These are phyloP conservation scores for Stegana nigrithorax DNA, from an alignment of 2,888 invertebrate genomes.

Conservation along the genomic window DNA sequence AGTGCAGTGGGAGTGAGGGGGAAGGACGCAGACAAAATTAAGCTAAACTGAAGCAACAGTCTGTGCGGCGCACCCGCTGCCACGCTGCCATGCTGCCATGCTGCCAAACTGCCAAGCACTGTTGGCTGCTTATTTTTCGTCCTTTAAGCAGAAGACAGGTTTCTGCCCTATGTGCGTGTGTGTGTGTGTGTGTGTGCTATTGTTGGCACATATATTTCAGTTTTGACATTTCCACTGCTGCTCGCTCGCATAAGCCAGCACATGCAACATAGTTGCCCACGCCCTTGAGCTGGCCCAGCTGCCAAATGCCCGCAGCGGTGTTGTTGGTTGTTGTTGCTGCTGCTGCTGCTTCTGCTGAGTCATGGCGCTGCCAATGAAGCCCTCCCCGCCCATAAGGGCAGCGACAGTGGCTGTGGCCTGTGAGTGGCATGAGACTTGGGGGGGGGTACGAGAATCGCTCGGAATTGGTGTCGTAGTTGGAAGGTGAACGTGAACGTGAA, in stretches of 20 bases:
- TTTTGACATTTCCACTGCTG: not conserved
- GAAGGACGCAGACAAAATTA: too few species aligned
- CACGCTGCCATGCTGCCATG: too few species aligned
- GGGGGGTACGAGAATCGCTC: not conserved
- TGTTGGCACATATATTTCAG: too few species aligned
- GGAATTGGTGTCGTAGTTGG: not conserved
- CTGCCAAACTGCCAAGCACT: slow-evolving; percentile 32
- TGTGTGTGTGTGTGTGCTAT: not conserved
- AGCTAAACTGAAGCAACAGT: slow-evolving; percentile 43
- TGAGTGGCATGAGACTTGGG: not conserved
- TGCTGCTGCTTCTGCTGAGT: not conserved
- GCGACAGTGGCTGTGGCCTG: too few species aligned
- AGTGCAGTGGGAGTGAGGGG: too few species aligned
- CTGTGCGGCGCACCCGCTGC: slow-evolving; percentile 36
- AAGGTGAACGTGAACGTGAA: too few species aligned
- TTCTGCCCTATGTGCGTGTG: not conserved
- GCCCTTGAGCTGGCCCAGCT: not conserved
- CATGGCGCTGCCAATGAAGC: not conserved
- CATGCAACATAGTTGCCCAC: slow-evolving; percentile 10
- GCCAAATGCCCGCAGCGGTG: not conserved
- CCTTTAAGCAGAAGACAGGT: too few species aligned
- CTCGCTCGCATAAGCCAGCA: not conserved
- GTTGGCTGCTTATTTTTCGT: too few species aligned
- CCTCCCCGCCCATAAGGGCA: too few species aligned
- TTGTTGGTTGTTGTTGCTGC: not conserved